Base-by-base conservation (phyloP, 2,888 invertebrate species). In the Ectropis crepuscularia region DNA sequence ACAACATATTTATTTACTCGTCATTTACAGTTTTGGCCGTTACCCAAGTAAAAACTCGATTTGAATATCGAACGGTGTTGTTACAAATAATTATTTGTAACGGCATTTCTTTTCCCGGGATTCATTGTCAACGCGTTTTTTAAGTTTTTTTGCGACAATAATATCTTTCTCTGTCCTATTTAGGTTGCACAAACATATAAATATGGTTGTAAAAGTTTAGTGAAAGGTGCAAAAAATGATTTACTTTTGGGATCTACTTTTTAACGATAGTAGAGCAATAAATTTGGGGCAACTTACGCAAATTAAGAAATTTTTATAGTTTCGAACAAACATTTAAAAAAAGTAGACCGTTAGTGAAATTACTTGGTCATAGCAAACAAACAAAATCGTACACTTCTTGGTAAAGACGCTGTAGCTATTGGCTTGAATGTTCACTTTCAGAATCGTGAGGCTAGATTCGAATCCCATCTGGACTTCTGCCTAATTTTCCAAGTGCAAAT, bases 241-340 rank as follows among this genome's bases (percentile, higher is more conserved):
- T 85, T 78, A 86, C 74, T 81, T 87, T 85, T 76, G 84, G 81
- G 89, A 57, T 88, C 89, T 81, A 90, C 86, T 92, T 92, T 91
- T 92, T 92, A 91, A 84, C 78, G 80, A 87, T 87, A 80, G 68
- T 82, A 75, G 86, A 76, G 85, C 87, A 85, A 81, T 79, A 74
- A 74, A 72, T 79, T 80, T 76, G 71, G 71, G 72, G 54, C 74
- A 67, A 76, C 83, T 79, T 79, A 80, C 77, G 81, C 83, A 88
- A 89, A 88, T 87, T 87, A 85, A 88, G 88, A 89, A 70, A 90
- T 87, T 85, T 87, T 86, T 83, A 87, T 87, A 80, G 77, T 72
- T 75, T 67, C 61, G 63, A 78, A 77, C 59, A 58, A 63, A 53
- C 69, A 65, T 69, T 68, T 70, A 71, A 68, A 75, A n/a, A 79